Evolutionary conservation across 1,140 invertebrate genomes (phyloP), one percentile per base, ranked within the genome.

Genomic region (Diprion similis): DNA sequence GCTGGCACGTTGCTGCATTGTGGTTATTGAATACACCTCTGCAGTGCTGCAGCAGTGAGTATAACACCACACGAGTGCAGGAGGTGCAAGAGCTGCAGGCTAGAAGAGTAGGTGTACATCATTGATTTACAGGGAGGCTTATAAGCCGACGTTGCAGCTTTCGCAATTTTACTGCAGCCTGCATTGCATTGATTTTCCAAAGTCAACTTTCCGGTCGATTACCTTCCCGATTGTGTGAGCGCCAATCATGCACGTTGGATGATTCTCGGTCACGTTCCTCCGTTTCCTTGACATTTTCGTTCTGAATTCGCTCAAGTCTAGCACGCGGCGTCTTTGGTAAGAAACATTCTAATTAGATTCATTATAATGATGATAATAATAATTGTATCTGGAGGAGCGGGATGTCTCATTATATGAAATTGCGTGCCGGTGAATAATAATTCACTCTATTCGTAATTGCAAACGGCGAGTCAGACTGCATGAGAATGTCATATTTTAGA

Each of bases 391-490:
- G 9, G 9, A 4, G 6, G n/a, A 59, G 51, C 4, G n/a, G 51
- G 51, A 15, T 17, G 51, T 0, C 9, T 17, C n/a, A 0, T 15
- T 59, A 8, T 9, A 59, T 37, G 24, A 8, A 59, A 13, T 59
- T n/a, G 51, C 51, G 51, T 59, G 51, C 51, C n/a, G 51, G 11
- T 59, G 51, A 59, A 59, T 59, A 59, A 59, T n/a, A n/a, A 59
- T 59, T 59, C 51, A n/a, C n/a, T 59, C 11, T 11, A 13, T 11
- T 59, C 11, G 51, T 59, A 59, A n/a, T n/a, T 59, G 51, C n/a
- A 8, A 59, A 59, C 51, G 11, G 51, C n/a, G 51, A 59, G n/a
- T n/a, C n/a, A 8, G 51, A 59, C 4, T 59, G 11, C 11, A 59
- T 9, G 51, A 59, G 51, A 8, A 59, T 13, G 51, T 59, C 7